Base-by-base conservation (phyloP, 2,888 invertebrate species). In the Nemotelus pantherinus region DNA sequence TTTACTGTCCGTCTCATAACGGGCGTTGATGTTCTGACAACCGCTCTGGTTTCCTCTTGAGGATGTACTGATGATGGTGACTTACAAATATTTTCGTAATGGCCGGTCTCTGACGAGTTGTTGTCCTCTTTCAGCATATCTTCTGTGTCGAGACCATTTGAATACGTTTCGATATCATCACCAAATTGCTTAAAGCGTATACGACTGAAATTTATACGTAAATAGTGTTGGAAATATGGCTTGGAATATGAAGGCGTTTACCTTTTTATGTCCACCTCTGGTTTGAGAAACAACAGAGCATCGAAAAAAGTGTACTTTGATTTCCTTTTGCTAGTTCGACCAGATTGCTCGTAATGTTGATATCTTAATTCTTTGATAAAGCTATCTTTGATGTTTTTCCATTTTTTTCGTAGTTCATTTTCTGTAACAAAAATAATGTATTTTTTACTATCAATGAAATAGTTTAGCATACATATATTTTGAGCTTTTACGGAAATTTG, bases 301-400 rank as follows among this genome's bases (percentile, higher is more conserved):
- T 70, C 70, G 10, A 55, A 70, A 43, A 70, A 70, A 3, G 41
- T 50, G 55, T 70, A 70, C 44, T 68, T 68, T 4, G 63, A 4
- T 43, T 53, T 53, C 41, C 55, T 70, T n/a, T 68, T 68, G n/a
- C 53, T 68, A 50, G n/a, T 41, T 7, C 3, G 1, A 3, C 68
- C 68, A 25, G 68, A 50, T 48, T 53, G 53, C 39, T 55, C 25
- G 43, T 53, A 9, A 39, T 53, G 53, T 50, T 53, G 70, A 55
- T 53, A 41, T 43, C 43, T 70, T 3, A 70, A 9, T 6, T 70
- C 70, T 53, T 70, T 70, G 9, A 70, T 10, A 41, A 70, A 70
- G 25, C 55, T 43, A 47, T 70, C 70, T 43, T 70, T 70, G 1
- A 70, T 70, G 39, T 70, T 70, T 70, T 70, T 70, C 70, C 70